phyloP scores from a whole-genome alignment of 2,113 vertebrate genomes.

The Cynoglossus semilaevis region DNA sequence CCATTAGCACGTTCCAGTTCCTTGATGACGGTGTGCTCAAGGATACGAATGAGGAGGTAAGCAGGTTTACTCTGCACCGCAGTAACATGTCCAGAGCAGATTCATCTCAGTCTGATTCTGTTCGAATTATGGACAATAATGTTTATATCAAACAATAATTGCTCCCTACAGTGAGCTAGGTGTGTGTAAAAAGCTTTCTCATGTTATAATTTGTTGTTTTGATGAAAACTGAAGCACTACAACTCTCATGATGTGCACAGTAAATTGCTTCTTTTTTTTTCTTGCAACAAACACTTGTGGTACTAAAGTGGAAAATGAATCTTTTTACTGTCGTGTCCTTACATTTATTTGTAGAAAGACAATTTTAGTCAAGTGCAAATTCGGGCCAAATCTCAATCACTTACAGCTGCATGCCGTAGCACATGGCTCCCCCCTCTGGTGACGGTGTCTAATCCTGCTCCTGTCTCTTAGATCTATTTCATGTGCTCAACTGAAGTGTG shows the following conservation, averaged over 20 bases:
- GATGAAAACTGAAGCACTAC: too few species aligned
- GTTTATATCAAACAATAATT: too few species aligned
- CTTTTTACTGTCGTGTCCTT: too few species aligned
- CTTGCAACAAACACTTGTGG: too few species aligned
- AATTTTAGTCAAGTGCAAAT: conserved; percentile 29
- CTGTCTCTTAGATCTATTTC: conserved; percentile 73
- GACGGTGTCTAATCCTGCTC: conserved; percentile 19
- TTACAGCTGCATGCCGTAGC: conserved; percentile 31
- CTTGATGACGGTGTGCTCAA: conserved; percentile 50
- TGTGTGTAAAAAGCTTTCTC: too few species aligned
- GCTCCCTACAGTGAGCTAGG: too few species aligned
- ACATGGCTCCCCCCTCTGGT: not conserved
- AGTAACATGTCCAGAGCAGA: too few species aligned
- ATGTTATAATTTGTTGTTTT: too few species aligned
- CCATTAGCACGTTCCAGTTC: conserved; percentile 77
- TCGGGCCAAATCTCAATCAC: conserved; percentile 38
- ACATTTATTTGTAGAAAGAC: conserved; percentile 23
- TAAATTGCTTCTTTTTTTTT: not conserved
- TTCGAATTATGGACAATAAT: too few species aligned
- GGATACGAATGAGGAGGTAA: conserved; percentile 68
- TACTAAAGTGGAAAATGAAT: too few species aligned
- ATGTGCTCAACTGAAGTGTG: conserved; percentile 81
- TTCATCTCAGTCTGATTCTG: too few species aligned
- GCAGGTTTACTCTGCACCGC: not conserved
- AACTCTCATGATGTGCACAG: not conserved